Conservation (phyloP, 2,113 vertebrate species). For the Aplodontia rufa region DNA sequence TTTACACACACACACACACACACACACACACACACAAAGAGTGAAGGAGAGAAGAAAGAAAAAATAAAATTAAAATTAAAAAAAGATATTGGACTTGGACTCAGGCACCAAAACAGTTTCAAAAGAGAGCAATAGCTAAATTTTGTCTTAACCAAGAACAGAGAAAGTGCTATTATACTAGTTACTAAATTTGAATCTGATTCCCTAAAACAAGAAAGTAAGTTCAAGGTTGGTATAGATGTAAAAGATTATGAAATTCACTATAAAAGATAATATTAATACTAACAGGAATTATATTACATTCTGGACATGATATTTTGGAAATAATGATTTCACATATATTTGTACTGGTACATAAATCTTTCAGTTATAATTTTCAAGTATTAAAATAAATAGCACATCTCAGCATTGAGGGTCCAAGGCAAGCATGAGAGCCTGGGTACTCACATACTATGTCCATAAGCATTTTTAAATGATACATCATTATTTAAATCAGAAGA, state of each 20-base stretch:
- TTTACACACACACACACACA: too few species aligned
- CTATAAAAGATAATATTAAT: background rate
- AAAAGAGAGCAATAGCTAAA: background rate
- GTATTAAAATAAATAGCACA: background rate
- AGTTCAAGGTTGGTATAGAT: background rate
- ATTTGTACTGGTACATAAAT: background rate
- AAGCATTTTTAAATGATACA: background rate
- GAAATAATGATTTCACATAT: background rate
- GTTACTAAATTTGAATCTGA: background rate
- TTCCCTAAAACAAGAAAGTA: background rate
- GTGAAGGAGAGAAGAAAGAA: too few species aligned
- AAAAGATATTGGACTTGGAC: background rate
- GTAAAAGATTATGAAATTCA: background rate
- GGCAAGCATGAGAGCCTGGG: background rate
- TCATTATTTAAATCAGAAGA: background rate
- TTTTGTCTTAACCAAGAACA: background rate
- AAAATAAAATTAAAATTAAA: too few species aligned
- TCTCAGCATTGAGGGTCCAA: background rate
- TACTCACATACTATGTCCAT: background rate
- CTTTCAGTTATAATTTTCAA: background rate
- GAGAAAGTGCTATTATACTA: background rate
- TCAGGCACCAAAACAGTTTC: background rate
- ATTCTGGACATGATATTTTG: slow-evolving; percentile 15
- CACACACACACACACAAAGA: too few species aligned
- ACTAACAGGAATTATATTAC: background rate